Conservation (phyloP, 53 echinoderm and acorn worm species). For the Hippasteria phrygiana region DNA sequence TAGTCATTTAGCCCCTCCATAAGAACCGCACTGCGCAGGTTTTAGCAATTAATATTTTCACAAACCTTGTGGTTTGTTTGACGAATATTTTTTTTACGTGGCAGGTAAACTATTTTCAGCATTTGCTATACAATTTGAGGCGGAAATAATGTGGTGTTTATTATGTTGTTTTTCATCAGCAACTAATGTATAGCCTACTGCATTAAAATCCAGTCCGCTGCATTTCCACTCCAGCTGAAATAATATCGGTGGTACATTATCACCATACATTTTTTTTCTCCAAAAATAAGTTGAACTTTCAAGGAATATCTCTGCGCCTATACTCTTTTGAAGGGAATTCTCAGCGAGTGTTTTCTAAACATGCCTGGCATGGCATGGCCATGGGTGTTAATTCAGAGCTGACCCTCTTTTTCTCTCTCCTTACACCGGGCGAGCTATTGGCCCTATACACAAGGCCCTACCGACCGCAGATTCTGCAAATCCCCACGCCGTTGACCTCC, state of each 20-base stretch:
- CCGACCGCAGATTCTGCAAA: constrained; percentile 20
- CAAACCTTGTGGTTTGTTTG: too few relatives aligned
- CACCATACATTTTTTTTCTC: neutral
- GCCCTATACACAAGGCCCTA: neutral
- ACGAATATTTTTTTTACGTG: too few relatives aligned
- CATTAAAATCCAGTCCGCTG: neutral
- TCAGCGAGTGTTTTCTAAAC: constrained; percentile 7
- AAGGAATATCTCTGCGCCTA: too few relatives aligned
- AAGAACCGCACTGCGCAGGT: too few relatives aligned
- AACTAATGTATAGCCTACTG: too few relatives aligned
- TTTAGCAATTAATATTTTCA: too few relatives aligned
- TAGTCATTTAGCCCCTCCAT: too few relatives aligned
- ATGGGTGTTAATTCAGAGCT: neutral
- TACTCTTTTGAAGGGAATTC: neutral
- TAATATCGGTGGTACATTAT: neutral
- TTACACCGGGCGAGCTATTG: neutral
- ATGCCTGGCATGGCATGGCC: neutral
- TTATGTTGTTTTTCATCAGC: too few relatives aligned
- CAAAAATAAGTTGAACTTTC: neutral
- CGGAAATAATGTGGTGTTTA: too few relatives aligned
- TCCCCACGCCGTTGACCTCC: constrained; percentile 36
- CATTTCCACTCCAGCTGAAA: neutral
- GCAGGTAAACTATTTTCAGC: too few relatives aligned
- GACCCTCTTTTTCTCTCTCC: neutral
- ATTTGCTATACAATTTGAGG: too few relatives aligned